These are phyloP conservation scores for Sebastes miniatus DNA, from an alignment of 2,797 vertebrate species.

Conservation along the genomic window DNA sequence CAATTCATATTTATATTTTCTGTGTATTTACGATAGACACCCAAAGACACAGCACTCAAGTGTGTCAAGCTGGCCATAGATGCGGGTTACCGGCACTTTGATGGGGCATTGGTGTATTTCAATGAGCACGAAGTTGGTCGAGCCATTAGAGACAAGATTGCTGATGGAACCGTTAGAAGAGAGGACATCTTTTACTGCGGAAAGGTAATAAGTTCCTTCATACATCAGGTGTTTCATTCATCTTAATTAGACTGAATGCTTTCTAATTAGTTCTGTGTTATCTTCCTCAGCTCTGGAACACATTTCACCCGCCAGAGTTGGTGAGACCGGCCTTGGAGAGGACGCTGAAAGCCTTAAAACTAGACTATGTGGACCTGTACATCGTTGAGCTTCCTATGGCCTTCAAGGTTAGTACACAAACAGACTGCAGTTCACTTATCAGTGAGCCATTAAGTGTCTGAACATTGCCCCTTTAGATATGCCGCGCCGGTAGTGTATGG, in stretches of 20 bases:
- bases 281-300: constrained; percentile 89
- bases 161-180: constrained; percentile 87
- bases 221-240: neutral
- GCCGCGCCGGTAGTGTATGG: neutral
- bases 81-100: constrained; percentile 90
- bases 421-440: neutral
- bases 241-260: neutral
- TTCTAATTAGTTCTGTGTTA: neutral
- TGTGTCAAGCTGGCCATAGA: constrained; percentile 91
- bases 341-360: constrained; percentile 84
- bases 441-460: neutral
- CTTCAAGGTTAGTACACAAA: constrained; percentile 85
- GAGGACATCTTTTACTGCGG: constrained; percentile 96
- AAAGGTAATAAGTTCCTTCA: constrained; percentile 79
- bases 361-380: constrained; percentile 95
- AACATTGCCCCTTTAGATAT: neutral
- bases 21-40: constrained; percentile 77
- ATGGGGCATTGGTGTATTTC: constrained; percentile 89
- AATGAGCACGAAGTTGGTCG: constrained; percentile 94
- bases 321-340: constrained; percentile 88
- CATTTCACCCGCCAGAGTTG: constrained; percentile 85
- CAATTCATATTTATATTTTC: neutral
- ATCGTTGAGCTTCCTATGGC: constrained; percentile 93
- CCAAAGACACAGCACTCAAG: constrained; percentile 77
- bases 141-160: constrained; percentile 91